Evolutionary conservation across 2,113 vertebrate genomes (phyloP).

Genomic region (Planiliza haematocheilus): DNA sequence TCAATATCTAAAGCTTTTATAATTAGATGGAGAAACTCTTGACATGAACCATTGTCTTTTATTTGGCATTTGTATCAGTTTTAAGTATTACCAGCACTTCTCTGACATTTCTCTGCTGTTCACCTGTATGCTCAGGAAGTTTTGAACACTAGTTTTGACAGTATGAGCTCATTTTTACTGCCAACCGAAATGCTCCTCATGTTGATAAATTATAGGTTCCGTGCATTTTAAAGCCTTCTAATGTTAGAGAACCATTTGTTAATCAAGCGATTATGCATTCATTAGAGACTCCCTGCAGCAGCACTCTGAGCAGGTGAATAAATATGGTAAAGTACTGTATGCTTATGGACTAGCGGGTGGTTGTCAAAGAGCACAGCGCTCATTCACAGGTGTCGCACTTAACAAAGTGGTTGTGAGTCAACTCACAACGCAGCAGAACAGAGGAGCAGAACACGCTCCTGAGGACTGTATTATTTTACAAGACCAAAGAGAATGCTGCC

Average conservation of each 20-base stretch:
- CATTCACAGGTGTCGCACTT: conserved; percentile 22
- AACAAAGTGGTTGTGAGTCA: conserved; percentile 9
- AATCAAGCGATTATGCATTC: background rate
- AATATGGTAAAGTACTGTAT: conserved; percentile 9
- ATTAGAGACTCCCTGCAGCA: conserved; percentile 9
- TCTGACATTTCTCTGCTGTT: too few relatives aligned
- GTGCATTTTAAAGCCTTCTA: background rate
- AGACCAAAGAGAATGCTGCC: conserved; percentile 26
- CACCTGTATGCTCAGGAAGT: too few relatives aligned
- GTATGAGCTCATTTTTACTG: too few relatives aligned
- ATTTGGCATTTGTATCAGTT: too few relatives aligned
- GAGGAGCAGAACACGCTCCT: conserved; percentile 6
- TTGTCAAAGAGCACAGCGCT: conserved; percentile 5
- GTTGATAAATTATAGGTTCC: background rate
- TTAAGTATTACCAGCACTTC: too few relatives aligned
- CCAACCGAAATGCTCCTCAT: too few relatives aligned
- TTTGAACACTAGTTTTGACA: too few relatives aligned
- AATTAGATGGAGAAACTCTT: too few relatives aligned
- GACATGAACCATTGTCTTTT: too few relatives aligned
- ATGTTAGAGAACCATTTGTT: conserved; percentile 15
- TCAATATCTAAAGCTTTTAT: too few relatives aligned
- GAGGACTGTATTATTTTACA: background rate
- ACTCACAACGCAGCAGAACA: conserved; percentile 11
- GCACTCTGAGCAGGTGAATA: background rate
- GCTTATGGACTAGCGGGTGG: background rate